phyloP scores from a whole-genome alignment of 2,888 invertebrate species.

The Hyalella azteca region DNA sequence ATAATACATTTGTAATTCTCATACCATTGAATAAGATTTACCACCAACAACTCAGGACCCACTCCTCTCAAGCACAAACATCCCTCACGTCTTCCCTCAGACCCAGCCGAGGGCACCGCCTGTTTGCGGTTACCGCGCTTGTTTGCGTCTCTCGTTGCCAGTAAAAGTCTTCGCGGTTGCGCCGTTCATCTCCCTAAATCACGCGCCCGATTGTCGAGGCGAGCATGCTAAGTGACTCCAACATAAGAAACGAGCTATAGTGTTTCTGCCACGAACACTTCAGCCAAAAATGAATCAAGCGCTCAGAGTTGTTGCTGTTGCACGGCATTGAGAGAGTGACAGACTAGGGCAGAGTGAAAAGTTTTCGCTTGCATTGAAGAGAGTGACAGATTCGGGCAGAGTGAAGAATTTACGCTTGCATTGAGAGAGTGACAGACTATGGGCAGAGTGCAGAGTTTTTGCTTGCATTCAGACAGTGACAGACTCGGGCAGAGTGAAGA shows the following conservation, averaged over 20 bases:
- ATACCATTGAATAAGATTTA: too few relatives aligned
- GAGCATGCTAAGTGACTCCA: slow-evolving; percentile 36
- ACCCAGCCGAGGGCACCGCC: background rate
- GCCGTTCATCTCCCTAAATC: slow-evolving; percentile 32
- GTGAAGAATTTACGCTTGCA: too few relatives aligned
- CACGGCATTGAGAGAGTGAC: background rate
- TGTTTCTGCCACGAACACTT: slow-evolving; percentile 16
- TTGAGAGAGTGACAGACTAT: too few relatives aligned
- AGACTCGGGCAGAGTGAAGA: too few relatives aligned
- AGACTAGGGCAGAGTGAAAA: background rate
- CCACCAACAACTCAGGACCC: too few relatives aligned
- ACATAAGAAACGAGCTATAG: slow-evolving; percentile 36
- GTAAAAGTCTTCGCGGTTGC: slow-evolving; percentile 9
- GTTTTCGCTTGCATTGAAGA: too few relatives aligned
- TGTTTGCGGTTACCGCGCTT: background rate
- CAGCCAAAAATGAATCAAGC: background rate
- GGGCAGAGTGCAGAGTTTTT: too few relatives aligned
- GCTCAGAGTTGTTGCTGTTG: slow-evolving; percentile 20
- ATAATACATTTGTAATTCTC: too few relatives aligned
- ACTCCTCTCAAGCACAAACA: background rate
- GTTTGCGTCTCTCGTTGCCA: slow-evolving; percentile 18
- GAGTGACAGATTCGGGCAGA: slow-evolving; percentile 6
- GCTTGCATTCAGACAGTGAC: too few relatives aligned
- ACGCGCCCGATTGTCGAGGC: slow-evolving; percentile 18
- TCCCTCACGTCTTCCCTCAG: too few relatives aligned